These are phyloP conservation scores for Cosmia pyralina DNA, from an alignment of 2,888 invertebrate genomes.

Conservation along the genomic window DNA sequence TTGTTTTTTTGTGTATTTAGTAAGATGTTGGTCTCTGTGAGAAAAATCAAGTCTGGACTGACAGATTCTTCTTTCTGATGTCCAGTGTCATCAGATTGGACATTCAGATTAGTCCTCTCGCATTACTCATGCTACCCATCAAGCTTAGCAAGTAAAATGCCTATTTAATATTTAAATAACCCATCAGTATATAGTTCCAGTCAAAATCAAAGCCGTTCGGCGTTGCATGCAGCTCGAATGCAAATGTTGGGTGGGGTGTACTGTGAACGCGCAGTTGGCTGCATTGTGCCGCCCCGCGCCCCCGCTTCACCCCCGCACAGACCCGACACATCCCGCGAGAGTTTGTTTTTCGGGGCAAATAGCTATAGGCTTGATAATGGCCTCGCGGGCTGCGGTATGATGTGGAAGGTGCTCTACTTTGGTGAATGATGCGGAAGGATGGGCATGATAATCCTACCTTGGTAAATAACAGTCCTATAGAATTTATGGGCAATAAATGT, in stretches of 20 bases:
- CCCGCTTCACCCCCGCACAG: conserved; percentile 62
- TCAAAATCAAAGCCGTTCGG: conserved; percentile 82
- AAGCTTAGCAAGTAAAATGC: conserved; percentile 51
- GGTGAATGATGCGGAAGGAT: background rate
- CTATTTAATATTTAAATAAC: conserved; percentile 64
- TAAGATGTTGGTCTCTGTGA: background rate
- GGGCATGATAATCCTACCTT: background rate
- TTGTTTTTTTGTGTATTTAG: too few relatives aligned
- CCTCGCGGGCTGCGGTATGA: conserved; percentile 82
- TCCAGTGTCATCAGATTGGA: background rate
- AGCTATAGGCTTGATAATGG: conserved; percentile 91
- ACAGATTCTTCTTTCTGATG: background rate
- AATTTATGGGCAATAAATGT: too few relatives aligned
- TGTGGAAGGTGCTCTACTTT: conserved; percentile 75
- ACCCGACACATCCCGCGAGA: conserved; percentile 87
- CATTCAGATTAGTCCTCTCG: conserved; percentile 6
- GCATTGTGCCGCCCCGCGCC: conserved; percentile 81
- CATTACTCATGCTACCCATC: conserved; percentile 8
- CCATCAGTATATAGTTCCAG: conserved; percentile 62
- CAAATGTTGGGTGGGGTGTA: conserved; percentile 84
- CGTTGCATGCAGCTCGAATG: conserved; percentile 82
- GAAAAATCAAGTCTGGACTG: background rate
- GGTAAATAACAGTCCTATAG: background rate
- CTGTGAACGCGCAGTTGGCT: conserved; percentile 89
- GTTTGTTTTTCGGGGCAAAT: conserved; percentile 91